Percentiles rank a stretch among this genome's conserved stretches.
Conservation (phyloP, 2,113 vertebrate species). For the Gymnorhina tibicen region DNA sequence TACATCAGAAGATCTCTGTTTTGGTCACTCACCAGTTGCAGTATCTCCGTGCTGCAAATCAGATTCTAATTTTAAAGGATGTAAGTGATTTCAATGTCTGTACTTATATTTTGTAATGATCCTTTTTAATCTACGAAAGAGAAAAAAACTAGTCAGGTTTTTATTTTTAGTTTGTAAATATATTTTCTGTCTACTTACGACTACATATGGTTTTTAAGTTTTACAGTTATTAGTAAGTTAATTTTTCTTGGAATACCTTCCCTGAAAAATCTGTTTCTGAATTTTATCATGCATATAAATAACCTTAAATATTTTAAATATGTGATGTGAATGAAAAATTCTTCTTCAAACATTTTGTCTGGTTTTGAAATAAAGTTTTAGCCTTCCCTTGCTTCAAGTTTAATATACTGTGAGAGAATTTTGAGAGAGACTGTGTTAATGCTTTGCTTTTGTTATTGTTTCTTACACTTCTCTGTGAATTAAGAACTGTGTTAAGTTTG, state of each 20-base stretch:
- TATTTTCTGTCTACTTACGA: background rate
- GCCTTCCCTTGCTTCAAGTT: background rate
- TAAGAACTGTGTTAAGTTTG: background rate
- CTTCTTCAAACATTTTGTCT: background rate
- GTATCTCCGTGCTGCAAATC: constrained; percentile 86
- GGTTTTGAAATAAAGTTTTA: background rate
- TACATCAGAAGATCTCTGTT: constrained; percentile 87
- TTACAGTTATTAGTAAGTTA: background rate
- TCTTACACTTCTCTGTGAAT: background rate
- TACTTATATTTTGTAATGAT: background rate
- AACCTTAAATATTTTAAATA: background rate
- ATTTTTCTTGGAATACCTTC: background rate
- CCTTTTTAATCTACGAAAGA: background rate
- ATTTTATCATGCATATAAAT: background rate
- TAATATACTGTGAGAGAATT: background rate
- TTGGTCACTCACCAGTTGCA: constrained; percentile 95
- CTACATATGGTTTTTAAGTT: background rate
- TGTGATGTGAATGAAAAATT: background rate
- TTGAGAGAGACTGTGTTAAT: background rate
- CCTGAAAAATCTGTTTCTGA: background rate
- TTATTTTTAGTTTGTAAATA: background rate
- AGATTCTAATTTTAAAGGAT: constrained; percentile 92
- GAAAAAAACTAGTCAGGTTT: background rate
- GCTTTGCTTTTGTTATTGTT: background rate
- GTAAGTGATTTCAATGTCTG: constrained; percentile 64